These are phyloP conservation scores for Tricholaema leucomelas DNA, from an alignment of 2,113 vertebrate species.

Conservation along the genomic window DNA sequence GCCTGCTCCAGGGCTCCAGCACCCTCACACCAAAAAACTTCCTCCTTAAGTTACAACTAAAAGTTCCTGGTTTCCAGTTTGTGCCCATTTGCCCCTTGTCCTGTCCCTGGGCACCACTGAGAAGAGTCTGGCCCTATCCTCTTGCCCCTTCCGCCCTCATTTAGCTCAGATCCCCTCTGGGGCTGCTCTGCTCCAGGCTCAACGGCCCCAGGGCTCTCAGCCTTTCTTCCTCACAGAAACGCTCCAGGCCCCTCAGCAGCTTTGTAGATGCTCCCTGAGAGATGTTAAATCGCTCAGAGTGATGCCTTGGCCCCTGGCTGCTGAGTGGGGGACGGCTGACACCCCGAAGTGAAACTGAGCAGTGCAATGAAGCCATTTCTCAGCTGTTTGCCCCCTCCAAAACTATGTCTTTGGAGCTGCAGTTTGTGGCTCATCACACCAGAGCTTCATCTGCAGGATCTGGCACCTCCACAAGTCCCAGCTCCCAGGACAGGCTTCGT, in stretches of 20 bases:
- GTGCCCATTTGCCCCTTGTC: too few species aligned
- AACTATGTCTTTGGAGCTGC: rapidly evolving
- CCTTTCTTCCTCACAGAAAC: not conserved
- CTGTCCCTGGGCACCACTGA: too few species aligned
- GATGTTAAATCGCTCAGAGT: rapidly evolving
- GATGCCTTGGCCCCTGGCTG: not conserved
- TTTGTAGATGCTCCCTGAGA: not conserved
- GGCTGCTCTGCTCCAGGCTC: too few species aligned
- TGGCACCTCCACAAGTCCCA: not conserved
- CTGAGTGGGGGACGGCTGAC: not conserved
- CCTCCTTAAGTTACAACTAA: too few species aligned
- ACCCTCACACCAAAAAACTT: too few species aligned
- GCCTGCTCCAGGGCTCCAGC: too few species aligned
- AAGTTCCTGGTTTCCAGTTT: too few species aligned
- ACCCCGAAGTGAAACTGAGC: not conserved
- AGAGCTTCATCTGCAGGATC: rapidly evolving
- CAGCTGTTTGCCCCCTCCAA: not conserved
- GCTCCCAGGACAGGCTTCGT: rapidly evolving
- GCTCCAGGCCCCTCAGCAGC: not conserved
- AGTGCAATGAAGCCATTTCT: not conserved
- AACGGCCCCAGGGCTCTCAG: not conserved
- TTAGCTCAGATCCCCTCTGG: too few species aligned
- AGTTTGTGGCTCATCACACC: not conserved
- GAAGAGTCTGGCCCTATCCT: too few species aligned
- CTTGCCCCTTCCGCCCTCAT: too few species aligned